Base-by-base conservation (phyloP, 2,797 vertebrate species). In the Iguana delicatissima region DNA sequence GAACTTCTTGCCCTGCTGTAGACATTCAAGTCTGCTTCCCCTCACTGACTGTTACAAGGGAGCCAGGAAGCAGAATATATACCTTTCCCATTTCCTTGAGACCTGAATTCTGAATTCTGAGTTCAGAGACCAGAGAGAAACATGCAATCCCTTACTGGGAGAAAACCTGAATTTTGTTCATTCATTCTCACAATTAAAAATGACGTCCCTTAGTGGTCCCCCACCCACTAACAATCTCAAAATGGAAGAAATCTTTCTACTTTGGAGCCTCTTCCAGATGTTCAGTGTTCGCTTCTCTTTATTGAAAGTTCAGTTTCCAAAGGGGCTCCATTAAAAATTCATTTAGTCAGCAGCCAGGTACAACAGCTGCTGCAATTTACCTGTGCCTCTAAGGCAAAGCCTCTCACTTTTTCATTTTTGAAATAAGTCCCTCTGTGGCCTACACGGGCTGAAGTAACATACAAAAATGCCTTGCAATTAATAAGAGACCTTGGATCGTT, bases 361-460 rank as follows among this genome's bases (percentile, higher is more conserved):
- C 42, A 94, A 93, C 96, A 94, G 93, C 96, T 97, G 96, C 91
- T 94, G 62, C 85, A 89, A 89, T 96, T 93, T 87, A 93, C 96
- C 96, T 94, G 93, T 89, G 91, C 94, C 96, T 95, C 89, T 87
- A 69, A 96, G 95, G 96, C 94, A 92, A 91, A 94, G 91, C 84
- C 86, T 93, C 95, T 94, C 89, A 84, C 93, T 1, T 80, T 79
- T 77, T 83, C 62, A 59, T 80, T 74, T 95, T 83, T 81, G 81
- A 72, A 73, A 83, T 82, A 87, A 82, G 55, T n/a, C 6, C 87
- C 90, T 91, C 69, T 85, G 89, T 91, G 84, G 87, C 85, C 91
- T 91, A 92, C 74, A 84, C 84, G 57, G 91, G 64, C 93, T 90
- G 89, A 86, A 59, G 91, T 95, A 92, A 94, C 5, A 9, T 94